A percentile compares a stretch with the other conserved stretches of the same genome.
Evolutionary conservation across 2,888 invertebrate species (phyloP).

Genomic region (Xestia sexstrigata): DNA sequence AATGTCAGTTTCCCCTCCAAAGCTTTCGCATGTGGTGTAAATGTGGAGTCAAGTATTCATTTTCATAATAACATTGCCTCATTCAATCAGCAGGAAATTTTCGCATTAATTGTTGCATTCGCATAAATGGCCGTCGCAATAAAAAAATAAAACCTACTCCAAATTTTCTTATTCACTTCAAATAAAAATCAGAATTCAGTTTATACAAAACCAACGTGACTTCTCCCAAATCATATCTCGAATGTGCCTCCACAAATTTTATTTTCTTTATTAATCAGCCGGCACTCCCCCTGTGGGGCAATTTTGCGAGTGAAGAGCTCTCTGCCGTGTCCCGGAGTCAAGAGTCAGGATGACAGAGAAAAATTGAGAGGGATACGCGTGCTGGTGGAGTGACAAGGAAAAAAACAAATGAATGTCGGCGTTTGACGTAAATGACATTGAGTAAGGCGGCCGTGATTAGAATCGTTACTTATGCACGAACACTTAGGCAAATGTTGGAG

Average conservation of each 20-base stretch:
- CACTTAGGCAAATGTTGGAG: slow-evolving; percentile 17
- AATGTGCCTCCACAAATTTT: slow-evolving; percentile 76
- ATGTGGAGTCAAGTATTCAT: slow-evolving; percentile 24
- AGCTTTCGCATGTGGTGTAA: not conserved
- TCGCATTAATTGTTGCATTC: slow-evolving; percentile 51
- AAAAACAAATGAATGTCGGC: slow-evolving; percentile 78
- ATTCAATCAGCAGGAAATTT: slow-evolving; percentile 41
- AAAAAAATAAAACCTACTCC: slow-evolving; percentile 59
- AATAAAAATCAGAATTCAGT: slow-evolving; percentile 71
- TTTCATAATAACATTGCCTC: slow-evolving; percentile 28
- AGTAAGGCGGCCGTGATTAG: slow-evolving; percentile 58
- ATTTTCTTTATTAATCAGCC: slow-evolving; percentile 86
- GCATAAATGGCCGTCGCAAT: slow-evolving; percentile 60
- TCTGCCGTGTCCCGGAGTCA: slow-evolving; percentile 79
- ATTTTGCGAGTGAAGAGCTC: slow-evolving; percentile 83
- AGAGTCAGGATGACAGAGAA: slow-evolving; percentile 82
- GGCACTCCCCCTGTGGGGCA: slow-evolving; percentile 80
- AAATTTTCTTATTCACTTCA: slow-evolving; percentile 64
- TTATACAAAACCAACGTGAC: slow-evolving; percentile 73
- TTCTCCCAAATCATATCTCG: slow-evolving; percentile 76
- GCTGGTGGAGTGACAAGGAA: slow-evolving; percentile 74
- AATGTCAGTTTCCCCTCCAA: slow-evolving; percentile 4
- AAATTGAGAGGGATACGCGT: slow-evolving; percentile 78
- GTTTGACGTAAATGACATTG: slow-evolving; percentile 69
- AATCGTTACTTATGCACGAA: slow-evolving; percentile 66